Evolutionary conservation across 2,797 vertebrate genomes (phyloP), one percentile per base, ranked within the genome.

Genomic region (Falco rusticolus): DNA sequence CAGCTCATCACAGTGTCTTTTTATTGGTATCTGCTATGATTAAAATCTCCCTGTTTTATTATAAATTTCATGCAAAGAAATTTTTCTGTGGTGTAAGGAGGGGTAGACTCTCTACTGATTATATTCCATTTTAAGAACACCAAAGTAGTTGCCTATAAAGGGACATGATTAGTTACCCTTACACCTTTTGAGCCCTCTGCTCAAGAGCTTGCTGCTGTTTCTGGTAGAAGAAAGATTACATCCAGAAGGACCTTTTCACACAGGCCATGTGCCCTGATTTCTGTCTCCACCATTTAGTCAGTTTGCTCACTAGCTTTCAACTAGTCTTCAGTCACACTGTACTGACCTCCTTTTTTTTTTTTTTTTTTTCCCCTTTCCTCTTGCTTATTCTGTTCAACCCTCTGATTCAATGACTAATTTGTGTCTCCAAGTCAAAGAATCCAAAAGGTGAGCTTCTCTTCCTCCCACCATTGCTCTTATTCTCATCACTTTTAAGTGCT

Each of bases 321-420:
- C 34, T 86, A 84, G 39, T 60, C 76, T 88, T 88, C 69, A 79
- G 74, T 64, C 61, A 82, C 0, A 2, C 47, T 70, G 43, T 51
- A 81, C 80, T 56, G 65, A 74, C 31, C 11, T 53, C 10, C 20
- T 11, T 29, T 34, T 47, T 45, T 11, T 11, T 8, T n/a, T 53
- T 41, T 45, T 11, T 34, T n/a, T n/a, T n/a, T n/a, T n/a, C n/a
- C 34, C 34, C 39, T 22, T 70, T 75, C 16, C 18, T 57, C 8
- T 60, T 90, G 29, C 59, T 76, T 72, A 51, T 90, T 93, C 78
- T 5, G 3, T 45, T 93, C 90, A 91, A 21, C 26, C 69, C 34
- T 88, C 85, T 75, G 37, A 57, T 68, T 88, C 64, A 91, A 8
- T 91, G 91, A 68, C 69, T 90, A 71, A 88, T 88, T 57, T 75